Evolutionary conservation across 2,888 invertebrate genomes (phyloP), one percentile per base, ranked within the genome.

Genomic region (Perizoma flavofasciatum): DNA sequence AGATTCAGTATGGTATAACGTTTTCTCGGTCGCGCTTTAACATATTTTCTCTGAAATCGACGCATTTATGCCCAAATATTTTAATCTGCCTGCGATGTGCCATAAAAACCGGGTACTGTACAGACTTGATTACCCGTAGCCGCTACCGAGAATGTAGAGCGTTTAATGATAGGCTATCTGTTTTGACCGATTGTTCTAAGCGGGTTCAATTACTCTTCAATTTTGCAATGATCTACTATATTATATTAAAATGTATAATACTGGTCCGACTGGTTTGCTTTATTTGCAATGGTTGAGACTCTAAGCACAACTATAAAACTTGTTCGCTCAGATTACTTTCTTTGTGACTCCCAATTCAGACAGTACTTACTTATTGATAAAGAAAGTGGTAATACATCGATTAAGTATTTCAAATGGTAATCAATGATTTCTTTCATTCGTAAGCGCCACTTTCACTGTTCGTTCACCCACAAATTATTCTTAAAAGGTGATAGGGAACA

Each of bases 361-460:
- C 41, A n/a, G 22, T 22, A 7, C 37, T 37, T 7, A 8, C 22
- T 8, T 5, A 45, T 9, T 4, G 6, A 48, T 35, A 10, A 53
- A 57, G 57, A 61, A 62, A 62, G 52, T 53, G 48, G 52, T 53
- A 58, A 56, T 57, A 55, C 57, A 61, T 61, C 47, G 53, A 53
- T 49, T 50, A 37, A 37, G 37, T 37, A 53, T 55, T 62, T 69
- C 66, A 70, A 74, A 68, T 72, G 67, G 66, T 72, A 59, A 69
- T 66, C 72, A 74, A 75, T 75, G 70, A 67, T 71, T 69, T 69
- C 66, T 71, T 72, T 66, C 72, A 74, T 74, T 65, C 53, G 67
- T 57, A 63, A 70, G 64, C 62, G 74, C 69, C 74, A 85, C 88
- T 88, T 89, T 89, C 88, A 81, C 85, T 85, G 63, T 69, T 74